Conservation (phyloP, 2,797 vertebrate species). For the Buphagus erythrorhynchus region DNA sequence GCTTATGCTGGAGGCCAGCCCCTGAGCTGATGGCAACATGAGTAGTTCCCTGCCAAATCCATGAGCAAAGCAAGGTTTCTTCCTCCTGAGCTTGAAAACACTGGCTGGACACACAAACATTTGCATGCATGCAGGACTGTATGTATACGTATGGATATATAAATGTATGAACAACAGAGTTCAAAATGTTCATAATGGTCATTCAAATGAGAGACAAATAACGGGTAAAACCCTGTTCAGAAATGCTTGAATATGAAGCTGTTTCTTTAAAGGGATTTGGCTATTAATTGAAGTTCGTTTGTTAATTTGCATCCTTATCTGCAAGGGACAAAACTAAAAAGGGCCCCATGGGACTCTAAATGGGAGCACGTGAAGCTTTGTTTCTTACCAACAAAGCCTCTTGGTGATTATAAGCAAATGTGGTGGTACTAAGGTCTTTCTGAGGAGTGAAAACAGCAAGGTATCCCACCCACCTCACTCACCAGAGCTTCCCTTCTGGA, state of each 20-base stretch:
- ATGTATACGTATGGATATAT: background rate
- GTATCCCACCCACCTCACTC: background rate
- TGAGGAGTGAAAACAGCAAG: background rate
- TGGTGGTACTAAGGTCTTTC: background rate
- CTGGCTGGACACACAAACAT: background rate
- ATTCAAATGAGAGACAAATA: conserved; percentile 66
- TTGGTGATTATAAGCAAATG: conserved; percentile 53
- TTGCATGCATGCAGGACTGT: background rate
- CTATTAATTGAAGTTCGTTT: conserved; percentile 64
- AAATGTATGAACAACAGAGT: background rate
- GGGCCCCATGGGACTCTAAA: background rate
- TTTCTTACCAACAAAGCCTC: conserved; percentile 28
- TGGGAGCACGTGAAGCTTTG: background rate
- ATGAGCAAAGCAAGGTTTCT: background rate
- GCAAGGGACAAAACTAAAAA: background rate
- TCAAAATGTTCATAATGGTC: background rate
- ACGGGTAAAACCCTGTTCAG: background rate
- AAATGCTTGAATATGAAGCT: background rate
- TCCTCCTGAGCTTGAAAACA: background rate
- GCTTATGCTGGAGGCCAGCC: background rate
- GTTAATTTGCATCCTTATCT: conserved; percentile 71
- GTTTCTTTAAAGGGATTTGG: conserved; percentile 58
- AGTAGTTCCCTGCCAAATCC: background rate
- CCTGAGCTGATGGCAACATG: background rate
- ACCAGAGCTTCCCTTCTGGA: background rate